A percentile compares a stretch with the other conserved stretches of the same genome.
These are phyloP conservation scores for Watsonalla cultraria DNA, from an alignment of 2,888 invertebrate species.

Conservation along the genomic window DNA sequence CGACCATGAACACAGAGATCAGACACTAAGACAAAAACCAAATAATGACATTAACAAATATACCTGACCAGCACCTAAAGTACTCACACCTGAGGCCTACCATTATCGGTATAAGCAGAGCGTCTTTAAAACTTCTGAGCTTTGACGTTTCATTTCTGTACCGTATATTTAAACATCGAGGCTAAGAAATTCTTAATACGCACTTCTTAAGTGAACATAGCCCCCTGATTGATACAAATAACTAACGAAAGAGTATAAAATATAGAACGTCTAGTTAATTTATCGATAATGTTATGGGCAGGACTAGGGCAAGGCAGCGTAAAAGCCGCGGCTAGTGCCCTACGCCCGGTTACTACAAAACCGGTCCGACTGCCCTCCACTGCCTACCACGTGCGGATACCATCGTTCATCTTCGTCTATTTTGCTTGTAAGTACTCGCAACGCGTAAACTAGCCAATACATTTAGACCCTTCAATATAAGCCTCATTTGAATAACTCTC, in stretches of 20 bases:
- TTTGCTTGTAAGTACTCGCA: constrained; percentile 35
- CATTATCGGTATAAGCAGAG: no score
- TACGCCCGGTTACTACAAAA: constrained; percentile 58
- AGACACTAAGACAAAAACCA: background rate
- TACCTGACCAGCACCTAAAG: background rate
- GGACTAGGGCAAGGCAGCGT: constrained; percentile 31
- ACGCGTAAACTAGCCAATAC: constrained; percentile 14
- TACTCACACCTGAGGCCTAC: background rate
- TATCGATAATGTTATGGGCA: constrained; percentile 38
- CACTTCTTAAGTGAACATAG: no score
- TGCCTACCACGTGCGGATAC: constrained; percentile 59
- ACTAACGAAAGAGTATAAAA: background rate
- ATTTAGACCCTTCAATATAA: constrained; percentile 21
- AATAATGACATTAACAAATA: background rate
- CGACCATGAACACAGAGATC: background rate
- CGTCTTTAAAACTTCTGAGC: no score
- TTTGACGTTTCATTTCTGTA: no score
- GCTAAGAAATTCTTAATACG: no score
- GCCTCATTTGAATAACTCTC: constrained; percentile 14
- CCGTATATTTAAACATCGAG: no score
- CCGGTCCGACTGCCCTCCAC: constrained; percentile 55
- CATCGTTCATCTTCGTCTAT: constrained; percentile 70
- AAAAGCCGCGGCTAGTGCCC: constrained; percentile 51
- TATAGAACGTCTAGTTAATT: background rate
- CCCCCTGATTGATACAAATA: background rate